These are phyloP conservation scores for Gymnoscopelus braueri DNA, from an alignment of 2,797 vertebrate genomes.

Conservation along the genomic window DNA sequence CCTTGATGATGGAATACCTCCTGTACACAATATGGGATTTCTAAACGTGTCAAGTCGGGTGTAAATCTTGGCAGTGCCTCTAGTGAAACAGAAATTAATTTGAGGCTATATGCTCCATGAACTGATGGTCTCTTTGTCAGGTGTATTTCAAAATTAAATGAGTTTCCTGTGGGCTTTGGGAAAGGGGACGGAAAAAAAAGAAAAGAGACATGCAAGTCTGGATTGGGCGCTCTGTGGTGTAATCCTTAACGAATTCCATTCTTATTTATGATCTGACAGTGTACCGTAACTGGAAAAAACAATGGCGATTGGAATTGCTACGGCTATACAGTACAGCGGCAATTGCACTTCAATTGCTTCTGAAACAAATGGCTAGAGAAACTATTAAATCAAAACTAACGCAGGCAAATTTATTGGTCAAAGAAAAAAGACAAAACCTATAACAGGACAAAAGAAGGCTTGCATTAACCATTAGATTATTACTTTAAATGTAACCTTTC, in stretches of 20 bases:
- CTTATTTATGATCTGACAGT: conserved; percentile 79
- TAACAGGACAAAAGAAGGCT: conserved; percentile 39
- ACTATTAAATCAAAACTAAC: conserved; percentile 68
- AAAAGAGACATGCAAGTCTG: conserved; percentile 58
- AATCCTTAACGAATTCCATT: conserved; percentile 80
- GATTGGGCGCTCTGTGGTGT: conserved; percentile 63
- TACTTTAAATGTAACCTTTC: conserved; percentile 45
- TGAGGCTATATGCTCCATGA: conserved; percentile 73
- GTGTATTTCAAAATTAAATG: conserved; percentile 75
- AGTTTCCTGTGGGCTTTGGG: conserved; percentile 71
- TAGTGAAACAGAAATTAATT: conserved; percentile 84
- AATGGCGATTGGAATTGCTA: conserved; percentile 60
- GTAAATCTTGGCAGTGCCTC: conserved; percentile 77
- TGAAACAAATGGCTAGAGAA: conserved; percentile 73
- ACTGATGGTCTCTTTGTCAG: conserved; percentile 73
- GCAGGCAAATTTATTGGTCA: conserved; percentile 64
- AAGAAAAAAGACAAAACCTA: conserved; percentile 28
- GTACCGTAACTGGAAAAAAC: conserved; percentile 63
- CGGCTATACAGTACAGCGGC: conserved; percentile 64
- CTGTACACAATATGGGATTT: conserved; percentile 76
- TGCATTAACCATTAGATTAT: conserved; percentile 40
- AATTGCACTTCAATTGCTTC: conserved; percentile 74
- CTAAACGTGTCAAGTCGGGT: conserved; percentile 76
- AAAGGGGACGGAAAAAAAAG: conserved; percentile 57
- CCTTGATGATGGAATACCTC: conserved; percentile 78